Conservation (phyloP, 2,113 vertebrate genomes). For the Rhombomys opimus region DNA sequence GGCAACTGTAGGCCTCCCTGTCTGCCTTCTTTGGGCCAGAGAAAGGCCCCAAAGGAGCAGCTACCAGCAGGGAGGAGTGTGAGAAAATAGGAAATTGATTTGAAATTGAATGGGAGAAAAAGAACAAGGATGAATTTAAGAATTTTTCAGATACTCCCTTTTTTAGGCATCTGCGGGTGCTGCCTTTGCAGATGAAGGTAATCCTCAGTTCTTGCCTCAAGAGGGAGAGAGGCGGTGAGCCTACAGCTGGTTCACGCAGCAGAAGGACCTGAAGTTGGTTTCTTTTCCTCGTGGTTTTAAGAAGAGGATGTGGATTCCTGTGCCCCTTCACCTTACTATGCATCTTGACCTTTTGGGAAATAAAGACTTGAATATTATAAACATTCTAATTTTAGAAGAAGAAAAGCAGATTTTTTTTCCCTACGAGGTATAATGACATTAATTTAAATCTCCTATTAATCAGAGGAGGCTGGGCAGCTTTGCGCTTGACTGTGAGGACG, state of each 20-base stretch:
- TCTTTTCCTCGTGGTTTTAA: conserved; percentile 47
- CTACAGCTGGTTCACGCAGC: background rate
- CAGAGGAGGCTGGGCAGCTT: conserved; percentile 17
- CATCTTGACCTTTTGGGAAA: conserved; percentile 34
- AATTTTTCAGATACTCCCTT: conserved; percentile 59
- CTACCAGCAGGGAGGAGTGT: conserved; percentile 75
- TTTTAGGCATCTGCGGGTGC: conserved; percentile 24
- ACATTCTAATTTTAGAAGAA: conserved; percentile 36
- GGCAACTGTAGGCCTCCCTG: conserved; percentile 72
- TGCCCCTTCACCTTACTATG: conserved; percentile 5
- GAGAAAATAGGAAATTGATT: conserved; percentile 74
- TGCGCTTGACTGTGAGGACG: conserved; percentile 28
- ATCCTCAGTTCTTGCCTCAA: background rate
- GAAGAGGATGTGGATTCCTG: conserved; percentile 26
- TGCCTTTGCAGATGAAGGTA: background rate
- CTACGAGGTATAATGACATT: conserved; percentile 28
- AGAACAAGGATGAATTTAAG: conserved; percentile 46
- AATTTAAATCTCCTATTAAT: conserved; percentile 52
- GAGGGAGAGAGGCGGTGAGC: background rate
- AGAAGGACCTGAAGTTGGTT: conserved; percentile 10
- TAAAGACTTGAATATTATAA: conserved; percentile 17
- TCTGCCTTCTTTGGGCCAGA: conserved; percentile 58
- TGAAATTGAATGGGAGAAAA: conserved; percentile 66
- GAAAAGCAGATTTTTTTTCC: background rate
- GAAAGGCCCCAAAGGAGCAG: conserved; percentile 80